Base-by-base conservation (phyloP, 2,888 invertebrate genomes). In the Eumacrocentrus americanus region DNA sequence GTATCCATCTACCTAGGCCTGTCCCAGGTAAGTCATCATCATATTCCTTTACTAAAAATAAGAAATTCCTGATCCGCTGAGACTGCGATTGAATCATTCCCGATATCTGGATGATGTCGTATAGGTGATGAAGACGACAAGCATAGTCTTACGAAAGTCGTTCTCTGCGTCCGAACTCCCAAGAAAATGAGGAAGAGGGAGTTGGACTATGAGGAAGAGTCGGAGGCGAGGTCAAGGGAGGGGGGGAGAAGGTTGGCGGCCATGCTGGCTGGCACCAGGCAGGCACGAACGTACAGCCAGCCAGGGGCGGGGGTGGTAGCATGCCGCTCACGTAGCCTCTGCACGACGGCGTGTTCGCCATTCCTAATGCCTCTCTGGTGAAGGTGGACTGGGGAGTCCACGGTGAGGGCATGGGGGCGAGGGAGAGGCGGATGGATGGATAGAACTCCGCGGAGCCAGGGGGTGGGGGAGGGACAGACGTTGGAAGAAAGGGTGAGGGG, bases 1-100 rank as follows among this genome's bases (percentile, higher is more conserved):
- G 98, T 99, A 77, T 99, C 98, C 81, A 97, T 98, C 83, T 98
- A 98, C 87, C 89, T 99, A 83, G 99, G 99, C 76, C 90, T 99
- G 82, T 98, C 98, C 83, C 98, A 98, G 91, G 96, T 95, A 85
- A 88, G 88, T 84, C 71, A 2, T 18, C 42, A 18, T 18, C 20
- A 18, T n/a, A 11, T 2, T 16, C 12, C 38, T 40, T 7, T 7
- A 40, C 14, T 12, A 12, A 11, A 14, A 3, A 35, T 35, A 5
- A 35, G n/a, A 2, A 14, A 40, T 40, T 16, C 18, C 38, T 40
- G 9, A 37, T 37, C 37, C 12, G 14, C 42, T 11, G 18, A 2
- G 2, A 42, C 20, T n/a, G n/a, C n/a, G n/a, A n/a, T n/a, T n/a
- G n/a, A n/a, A n/a, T n/a, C n/a, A n/a, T n/a, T n/a, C n/a, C n/a